A percentile compares a stretch with the other conserved stretches of the same genome.
Conservation (phyloP, 35 echinoderm and acorn worm species). For the Amphiura filiformis region DNA sequence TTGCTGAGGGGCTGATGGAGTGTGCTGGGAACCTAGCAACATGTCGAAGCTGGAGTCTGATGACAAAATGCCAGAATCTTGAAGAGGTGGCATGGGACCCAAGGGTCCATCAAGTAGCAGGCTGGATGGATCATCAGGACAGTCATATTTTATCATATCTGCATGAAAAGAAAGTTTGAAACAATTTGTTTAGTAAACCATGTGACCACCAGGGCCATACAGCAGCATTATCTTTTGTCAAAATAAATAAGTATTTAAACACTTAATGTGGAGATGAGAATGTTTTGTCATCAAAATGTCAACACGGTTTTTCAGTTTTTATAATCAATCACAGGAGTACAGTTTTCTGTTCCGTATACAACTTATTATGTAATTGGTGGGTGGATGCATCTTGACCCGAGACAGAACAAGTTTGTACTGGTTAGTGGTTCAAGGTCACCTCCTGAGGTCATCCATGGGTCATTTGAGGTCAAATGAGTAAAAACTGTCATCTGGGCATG, state of each 20-base stretch:
- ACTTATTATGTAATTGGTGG: too few relatives aligned
- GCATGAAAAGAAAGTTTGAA: not conserved
- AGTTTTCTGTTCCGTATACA: too few relatives aligned
- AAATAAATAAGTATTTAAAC: not conserved
- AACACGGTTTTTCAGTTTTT: too few relatives aligned
- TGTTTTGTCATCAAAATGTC: too few relatives aligned
- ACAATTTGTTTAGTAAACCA: too few relatives aligned
- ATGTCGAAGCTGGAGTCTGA: slow-evolving; percentile 23
- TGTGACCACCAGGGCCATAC: not conserved
- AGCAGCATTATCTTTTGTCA: not conserved
- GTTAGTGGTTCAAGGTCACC: too few relatives aligned
- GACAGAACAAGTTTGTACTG: too few relatives aligned
- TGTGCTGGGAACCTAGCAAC: not conserved
- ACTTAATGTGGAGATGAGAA: not conserved
- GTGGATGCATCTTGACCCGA: too few relatives aligned
- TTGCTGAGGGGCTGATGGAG: not conserved
- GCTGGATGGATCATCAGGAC: slow-evolving; percentile 24
- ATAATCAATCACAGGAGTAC: too few relatives aligned
- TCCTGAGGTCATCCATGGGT: too few relatives aligned
- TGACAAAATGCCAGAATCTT: slow-evolving; percentile 28
- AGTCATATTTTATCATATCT: slow-evolving; percentile 41
- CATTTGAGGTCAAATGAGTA: too few relatives aligned
- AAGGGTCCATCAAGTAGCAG: slow-evolving; percentile 18
- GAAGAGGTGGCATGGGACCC: not conserved
- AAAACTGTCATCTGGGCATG: too few relatives aligned